Evolutionary conservation across 2,113 vertebrate genomes (phyloP).

Genomic region (Antidorcas marsupialis): DNA sequence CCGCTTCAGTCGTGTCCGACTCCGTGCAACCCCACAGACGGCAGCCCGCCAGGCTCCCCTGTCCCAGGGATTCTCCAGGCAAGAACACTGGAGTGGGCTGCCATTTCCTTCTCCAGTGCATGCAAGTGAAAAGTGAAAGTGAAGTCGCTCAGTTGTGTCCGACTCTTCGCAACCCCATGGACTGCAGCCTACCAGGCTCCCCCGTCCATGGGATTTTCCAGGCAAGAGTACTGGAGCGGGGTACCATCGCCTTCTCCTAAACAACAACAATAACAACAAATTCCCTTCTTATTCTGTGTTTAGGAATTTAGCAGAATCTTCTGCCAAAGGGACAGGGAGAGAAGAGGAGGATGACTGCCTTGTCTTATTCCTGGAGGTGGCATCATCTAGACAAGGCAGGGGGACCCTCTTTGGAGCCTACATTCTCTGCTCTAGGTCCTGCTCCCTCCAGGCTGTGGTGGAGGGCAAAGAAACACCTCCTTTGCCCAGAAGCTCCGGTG

Average conservation of each 20-base stretch:
- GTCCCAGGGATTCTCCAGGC: no score
- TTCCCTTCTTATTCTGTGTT: background rate
- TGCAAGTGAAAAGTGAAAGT: no score
- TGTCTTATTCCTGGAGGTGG: background rate
- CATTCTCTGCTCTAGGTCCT: background rate
- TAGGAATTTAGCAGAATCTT: background rate
- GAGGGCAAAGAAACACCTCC: background rate
- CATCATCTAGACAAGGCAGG: background rate
- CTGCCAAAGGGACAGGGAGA: background rate
- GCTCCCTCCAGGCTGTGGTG: background rate
- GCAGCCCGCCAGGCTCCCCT: no score
- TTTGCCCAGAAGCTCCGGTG: background rate
- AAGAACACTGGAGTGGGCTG: no score
- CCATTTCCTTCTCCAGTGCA: no score
- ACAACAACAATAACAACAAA: background rate
- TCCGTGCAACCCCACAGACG: no score
- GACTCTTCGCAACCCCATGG: no score
- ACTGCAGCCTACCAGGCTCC: no score
- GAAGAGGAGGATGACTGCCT: background rate
- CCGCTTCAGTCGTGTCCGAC: no score
- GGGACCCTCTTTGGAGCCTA: background rate
- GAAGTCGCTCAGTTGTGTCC: no score
- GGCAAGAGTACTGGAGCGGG: no score
- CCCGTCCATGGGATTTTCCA: no score
- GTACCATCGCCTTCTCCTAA: background rate